Base-by-base conservation (phyloP, 2,113 vertebrate genomes). In the Blennius ocellaris region DNA sequence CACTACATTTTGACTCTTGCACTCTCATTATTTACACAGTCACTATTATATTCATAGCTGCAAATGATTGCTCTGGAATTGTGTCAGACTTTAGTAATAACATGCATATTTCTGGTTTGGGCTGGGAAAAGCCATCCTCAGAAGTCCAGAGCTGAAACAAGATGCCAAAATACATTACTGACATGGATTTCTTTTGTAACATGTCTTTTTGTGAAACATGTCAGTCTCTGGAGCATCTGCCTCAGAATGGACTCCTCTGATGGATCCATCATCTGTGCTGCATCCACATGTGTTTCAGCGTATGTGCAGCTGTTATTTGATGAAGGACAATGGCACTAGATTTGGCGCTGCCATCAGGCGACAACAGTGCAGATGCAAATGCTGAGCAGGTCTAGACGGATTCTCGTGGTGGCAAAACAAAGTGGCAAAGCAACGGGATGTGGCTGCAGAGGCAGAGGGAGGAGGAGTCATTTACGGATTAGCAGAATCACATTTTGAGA, bases 401-500 rank as follows among this genome's bases (percentile, higher is more conserved):
- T 65, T 65, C 17, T 47, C 4, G 21, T 30, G 21, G 21, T 30
- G 21, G 21, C 21, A 30, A 30, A 30, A 30, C 21, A 30, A 30
- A 30, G 21, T 30, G 21, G 21, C 21, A 30, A 65, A 68, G 63
- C 50, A 57, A 54, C 51, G 63, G 17, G 11, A 50, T 17, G 43
- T 52, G 51, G 51, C 71, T 14, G 9, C 30, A 7, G 78, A 54
- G 38, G 45, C 30, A 2, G 51, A 58, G 15, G 67, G 44, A 76
- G 83, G 69, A 48, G 66, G 76, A 59, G 82, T 81, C 61, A 78
- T 89, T 89, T 90, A 91, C 75, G 30, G 83, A 89, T 93, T 90
- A 91, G 82, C 81, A 76, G 85, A 93, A 90, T 93, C 87, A 87
- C 90, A 93, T 93, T 92, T 92, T 76, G 67, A 86, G 87, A 91